A percentile compares a stretch with the other conserved stretches of the same genome.
Evolutionary conservation across 2,113 vertebrate genomes (phyloP).

Genomic region (Strigops habroptila): DNA sequence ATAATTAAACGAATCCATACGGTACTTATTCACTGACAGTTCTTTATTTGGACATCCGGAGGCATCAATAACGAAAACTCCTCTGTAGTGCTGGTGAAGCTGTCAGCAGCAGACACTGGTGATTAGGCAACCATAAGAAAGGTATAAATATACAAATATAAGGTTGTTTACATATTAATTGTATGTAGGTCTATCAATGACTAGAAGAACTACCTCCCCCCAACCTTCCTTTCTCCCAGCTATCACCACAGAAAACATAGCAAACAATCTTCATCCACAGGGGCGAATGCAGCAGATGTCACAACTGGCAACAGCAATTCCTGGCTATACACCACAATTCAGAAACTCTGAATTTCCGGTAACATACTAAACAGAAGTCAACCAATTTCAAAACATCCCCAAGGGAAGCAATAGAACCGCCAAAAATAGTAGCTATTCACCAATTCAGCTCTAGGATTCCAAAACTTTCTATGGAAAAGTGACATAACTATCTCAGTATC

Average conservation of each 20-base stretch:
- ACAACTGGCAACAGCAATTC: background rate
- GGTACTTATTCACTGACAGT: constrained; percentile 32
- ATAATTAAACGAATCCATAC: constrained; percentile 56
- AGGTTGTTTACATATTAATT: background rate
- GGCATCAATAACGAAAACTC: constrained; percentile 39
- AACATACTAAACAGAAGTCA: background rate
- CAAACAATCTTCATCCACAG: background rate
- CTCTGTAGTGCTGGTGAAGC: background rate
- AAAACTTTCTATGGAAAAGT: background rate
- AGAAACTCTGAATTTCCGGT: background rate
- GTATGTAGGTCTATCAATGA: background rate
- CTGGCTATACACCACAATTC: background rate
- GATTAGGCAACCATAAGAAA: background rate
- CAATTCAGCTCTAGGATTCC: background rate
- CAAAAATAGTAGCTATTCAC: background rate
- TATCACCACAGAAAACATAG: background rate
- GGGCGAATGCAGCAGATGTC: background rate
- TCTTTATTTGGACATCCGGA: constrained; percentile 11
- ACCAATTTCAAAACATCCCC: background rate
- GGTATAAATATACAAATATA: background rate
- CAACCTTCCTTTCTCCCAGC: background rate
- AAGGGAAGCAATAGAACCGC: background rate
- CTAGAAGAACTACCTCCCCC: background rate
- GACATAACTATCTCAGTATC: background rate
- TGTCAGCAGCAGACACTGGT: background rate